Conservation (phyloP, 2,797 vertebrate genomes). For the Gallirallus australis region DNA sequence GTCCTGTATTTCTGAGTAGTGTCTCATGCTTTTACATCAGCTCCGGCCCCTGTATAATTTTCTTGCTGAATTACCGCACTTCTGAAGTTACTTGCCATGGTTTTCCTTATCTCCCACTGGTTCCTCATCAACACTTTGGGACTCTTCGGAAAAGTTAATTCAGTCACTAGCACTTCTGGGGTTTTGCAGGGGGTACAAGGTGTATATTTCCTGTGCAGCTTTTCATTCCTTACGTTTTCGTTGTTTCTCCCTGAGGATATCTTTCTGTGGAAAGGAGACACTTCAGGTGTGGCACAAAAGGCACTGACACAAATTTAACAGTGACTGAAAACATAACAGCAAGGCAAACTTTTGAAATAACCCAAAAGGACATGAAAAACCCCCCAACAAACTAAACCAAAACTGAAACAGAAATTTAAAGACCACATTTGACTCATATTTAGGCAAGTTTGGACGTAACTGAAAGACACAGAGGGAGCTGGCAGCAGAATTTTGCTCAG, state of each 20-base stretch:
- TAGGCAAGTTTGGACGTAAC: background rate
- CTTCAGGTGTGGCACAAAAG: background rate
- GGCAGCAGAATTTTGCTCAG: background rate
- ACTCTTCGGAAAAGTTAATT: background rate
- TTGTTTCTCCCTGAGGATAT: fast-evolving
- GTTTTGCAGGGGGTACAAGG: background rate
- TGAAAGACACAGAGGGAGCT: background rate
- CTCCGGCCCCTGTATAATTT: background rate
- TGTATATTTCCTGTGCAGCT: background rate
- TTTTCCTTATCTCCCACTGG: background rate
- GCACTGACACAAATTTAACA: background rate
- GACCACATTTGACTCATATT: background rate
- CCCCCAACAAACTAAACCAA: background rate
- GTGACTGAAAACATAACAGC: background rate
- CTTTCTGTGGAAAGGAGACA: background rate
- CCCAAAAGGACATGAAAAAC: background rate
- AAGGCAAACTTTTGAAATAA: background rate
- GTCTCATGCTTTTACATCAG: background rate
- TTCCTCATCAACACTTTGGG: background rate
- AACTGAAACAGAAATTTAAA: background rate
- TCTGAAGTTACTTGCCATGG: background rate
- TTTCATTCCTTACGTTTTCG: background rate
- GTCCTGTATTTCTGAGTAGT: background rate
- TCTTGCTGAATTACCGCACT: background rate
- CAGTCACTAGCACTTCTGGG: background rate